A percentile compares a stretch with the other conserved stretches of the same genome.
phyloP scores from a whole-genome alignment of 2,888 invertebrate species.

The Biston betularia region DNA sequence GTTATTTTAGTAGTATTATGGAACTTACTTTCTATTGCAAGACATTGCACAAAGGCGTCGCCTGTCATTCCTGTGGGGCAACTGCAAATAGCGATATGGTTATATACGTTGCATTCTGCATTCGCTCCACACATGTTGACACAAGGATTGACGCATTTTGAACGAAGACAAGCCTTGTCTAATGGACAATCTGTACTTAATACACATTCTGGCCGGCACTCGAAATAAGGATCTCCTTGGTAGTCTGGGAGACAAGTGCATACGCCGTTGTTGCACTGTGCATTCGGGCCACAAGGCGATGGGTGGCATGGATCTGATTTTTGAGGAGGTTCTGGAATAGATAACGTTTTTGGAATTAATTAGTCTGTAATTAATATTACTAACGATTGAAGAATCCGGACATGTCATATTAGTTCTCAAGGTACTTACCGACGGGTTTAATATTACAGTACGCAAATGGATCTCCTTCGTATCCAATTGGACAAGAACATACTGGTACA shows the following conservation, averaged over 20 bases:
- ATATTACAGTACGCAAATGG: constrained; percentile 89
- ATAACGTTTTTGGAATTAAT: not conserved
- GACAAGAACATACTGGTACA: constrained; percentile 90
- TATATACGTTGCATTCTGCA: constrained; percentile 92
- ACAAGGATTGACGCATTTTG: constrained; percentile 94
- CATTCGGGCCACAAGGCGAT: constrained; percentile 92
- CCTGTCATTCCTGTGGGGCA: constrained; percentile 89
- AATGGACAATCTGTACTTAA: constrained; percentile 92
- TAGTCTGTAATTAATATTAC: not conserved
- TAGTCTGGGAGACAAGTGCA: constrained; percentile 92
- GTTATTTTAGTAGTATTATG: no score
- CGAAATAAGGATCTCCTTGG: constrained; percentile 91
- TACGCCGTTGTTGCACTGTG: constrained; percentile 89
- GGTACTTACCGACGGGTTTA: constrained; percentile 75
- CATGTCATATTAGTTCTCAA: not conserved
- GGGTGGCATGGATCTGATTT: constrained; percentile 89
- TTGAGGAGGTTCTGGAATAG: constrained; percentile 66
- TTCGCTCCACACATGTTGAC: constrained; percentile 92
- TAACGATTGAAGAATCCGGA: not conserved
- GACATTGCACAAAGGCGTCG: constrained; percentile 90
- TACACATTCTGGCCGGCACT: constrained; percentile 93
- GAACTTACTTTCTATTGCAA: constrained; percentile 86
- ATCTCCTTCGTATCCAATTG: constrained; percentile 89
- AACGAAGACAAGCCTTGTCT: constrained; percentile 91
- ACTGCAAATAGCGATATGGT: constrained; percentile 88